phyloP scores from a whole-genome alignment of 2,797 vertebrate species.

The Chelidonichthys spinosus region DNA sequence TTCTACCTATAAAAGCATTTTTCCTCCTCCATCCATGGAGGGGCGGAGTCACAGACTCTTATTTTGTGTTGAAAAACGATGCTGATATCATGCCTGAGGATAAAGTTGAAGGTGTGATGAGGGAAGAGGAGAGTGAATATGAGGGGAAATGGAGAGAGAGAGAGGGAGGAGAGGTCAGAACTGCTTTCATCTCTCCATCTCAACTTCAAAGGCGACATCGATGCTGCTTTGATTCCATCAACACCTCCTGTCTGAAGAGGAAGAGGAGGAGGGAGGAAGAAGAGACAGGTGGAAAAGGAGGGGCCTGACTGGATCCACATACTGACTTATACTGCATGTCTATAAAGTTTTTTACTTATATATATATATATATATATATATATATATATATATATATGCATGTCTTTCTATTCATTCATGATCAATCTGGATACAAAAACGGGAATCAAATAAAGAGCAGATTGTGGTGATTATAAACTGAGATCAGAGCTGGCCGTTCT shows the following conservation, averaged over 20 bases:
- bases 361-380: background rate
- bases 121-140: constrained; percentile 41
- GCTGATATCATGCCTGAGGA: constrained; percentile 33
- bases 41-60: constrained; percentile 31
- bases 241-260: constrained; percentile 67
- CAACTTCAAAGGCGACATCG: constrained; percentile 80
- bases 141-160: constrained; percentile 38
- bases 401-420: background rate
- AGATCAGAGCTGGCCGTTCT: background rate
- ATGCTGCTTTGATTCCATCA: constrained; percentile 80
- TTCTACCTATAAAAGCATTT: constrained; percentile 5
- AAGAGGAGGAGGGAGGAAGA: constrained; percentile 43
- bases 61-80: constrained; percentile 38
- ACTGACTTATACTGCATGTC: background rate
- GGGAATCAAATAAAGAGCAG: background rate
- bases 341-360: background rate
- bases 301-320: background rate
- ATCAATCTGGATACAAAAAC: background rate
- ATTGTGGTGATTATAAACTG: background rate
- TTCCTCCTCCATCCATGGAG: constrained; percentile 1
- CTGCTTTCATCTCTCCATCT: constrained; percentile 84
- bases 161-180: constrained; percentile 63
- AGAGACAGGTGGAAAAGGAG: constrained; percentile 16
- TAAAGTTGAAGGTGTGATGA: constrained; percentile 53
- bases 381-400: background rate